Evolutionary conservation across 2,888 invertebrate genomes (phyloP).

Genomic region (Eupeodes luniger): DNA sequence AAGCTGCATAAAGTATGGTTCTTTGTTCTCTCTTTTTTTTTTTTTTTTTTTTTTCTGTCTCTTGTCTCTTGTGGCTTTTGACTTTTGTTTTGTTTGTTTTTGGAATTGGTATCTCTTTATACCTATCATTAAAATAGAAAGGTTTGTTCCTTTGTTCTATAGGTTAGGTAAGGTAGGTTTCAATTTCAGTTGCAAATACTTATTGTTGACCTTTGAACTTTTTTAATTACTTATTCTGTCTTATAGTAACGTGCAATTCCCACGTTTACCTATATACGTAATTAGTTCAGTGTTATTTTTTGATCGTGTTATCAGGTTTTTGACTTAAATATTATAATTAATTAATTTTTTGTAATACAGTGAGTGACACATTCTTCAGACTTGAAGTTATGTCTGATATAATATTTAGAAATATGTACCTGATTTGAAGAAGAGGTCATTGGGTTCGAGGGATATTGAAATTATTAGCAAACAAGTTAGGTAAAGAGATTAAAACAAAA

Average conservation of each 20-base stretch:
- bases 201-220: constrained; percentile 2
- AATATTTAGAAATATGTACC: too few relatives aligned
- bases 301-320: constrained; percentile 59
- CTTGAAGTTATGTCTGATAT: neutral
- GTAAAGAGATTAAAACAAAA: neutral
- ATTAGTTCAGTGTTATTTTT: neutral
- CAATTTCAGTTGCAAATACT: neutral
- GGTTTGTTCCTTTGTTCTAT: neutral
- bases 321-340: constrained; percentile 33
- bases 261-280: neutral
- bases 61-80: neutral
- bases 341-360: neutral
- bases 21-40: neutral
- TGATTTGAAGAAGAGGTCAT: neutral
- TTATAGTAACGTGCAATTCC: neutral
- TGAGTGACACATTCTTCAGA: neutral
- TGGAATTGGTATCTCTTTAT: too few relatives aligned
- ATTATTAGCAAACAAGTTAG: neutral
- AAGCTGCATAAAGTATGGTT: neutral
- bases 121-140: neutral
- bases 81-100: neutral
- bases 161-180: neutral
- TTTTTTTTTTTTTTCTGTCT: neutral
- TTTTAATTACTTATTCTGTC: neutral
- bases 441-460: neutral